phyloP scores from a whole-genome alignment of 92 coral and sea anemone species.

The Epizoanthus fatuus region DNA sequence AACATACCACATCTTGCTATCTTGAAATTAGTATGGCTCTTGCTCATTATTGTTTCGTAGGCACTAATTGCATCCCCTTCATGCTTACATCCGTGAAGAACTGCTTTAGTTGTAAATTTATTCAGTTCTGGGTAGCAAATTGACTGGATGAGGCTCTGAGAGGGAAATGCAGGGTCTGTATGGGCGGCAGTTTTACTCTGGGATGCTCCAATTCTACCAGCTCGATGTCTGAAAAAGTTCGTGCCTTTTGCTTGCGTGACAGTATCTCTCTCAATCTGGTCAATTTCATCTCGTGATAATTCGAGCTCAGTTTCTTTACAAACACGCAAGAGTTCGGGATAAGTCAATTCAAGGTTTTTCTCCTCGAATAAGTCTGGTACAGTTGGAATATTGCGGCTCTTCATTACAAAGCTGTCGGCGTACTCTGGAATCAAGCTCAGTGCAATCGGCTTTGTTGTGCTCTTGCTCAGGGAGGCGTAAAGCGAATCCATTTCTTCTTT shows the following conservation, averaged over 20 bases:
- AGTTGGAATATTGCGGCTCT: constrained; percentile 52
- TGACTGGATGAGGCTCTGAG: constrained; percentile 52
- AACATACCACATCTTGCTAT: constrained; percentile 46
- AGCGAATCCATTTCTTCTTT: constrained; percentile 55
- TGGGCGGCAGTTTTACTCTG: constrained; percentile 61
- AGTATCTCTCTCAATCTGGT: constrained; percentile 62
- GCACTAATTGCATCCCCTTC: constrained; percentile 50
- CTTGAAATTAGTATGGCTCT: constrained; percentile 37
- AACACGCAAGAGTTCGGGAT: constrained; percentile 46
- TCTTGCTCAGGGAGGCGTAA: constrained; percentile 54
- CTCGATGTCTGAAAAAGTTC: constrained; percentile 67
- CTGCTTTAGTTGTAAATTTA: constrained; percentile 55
- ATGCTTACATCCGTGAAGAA: constrained; percentile 57
- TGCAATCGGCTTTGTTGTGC: constrained; percentile 72
- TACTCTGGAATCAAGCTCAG: constrained; percentile 69
- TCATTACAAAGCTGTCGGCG: constrained; percentile 59
- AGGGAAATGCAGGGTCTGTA: constrained; percentile 59
- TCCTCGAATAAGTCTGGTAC: constrained; percentile 47
- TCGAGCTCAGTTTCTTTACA: not conserved
- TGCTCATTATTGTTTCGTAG: constrained; percentile 55
- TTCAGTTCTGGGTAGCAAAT: constrained; percentile 71
- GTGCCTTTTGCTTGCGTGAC: constrained; percentile 42
- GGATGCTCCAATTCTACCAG: constrained; percentile 77
- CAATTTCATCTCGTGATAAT: constrained; percentile 43
- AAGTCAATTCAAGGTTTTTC: constrained; percentile 50